Evolutionary conservation across 2,113 vertebrate species (phyloP).

Genomic region (Ifrita kowaldi): DNA sequence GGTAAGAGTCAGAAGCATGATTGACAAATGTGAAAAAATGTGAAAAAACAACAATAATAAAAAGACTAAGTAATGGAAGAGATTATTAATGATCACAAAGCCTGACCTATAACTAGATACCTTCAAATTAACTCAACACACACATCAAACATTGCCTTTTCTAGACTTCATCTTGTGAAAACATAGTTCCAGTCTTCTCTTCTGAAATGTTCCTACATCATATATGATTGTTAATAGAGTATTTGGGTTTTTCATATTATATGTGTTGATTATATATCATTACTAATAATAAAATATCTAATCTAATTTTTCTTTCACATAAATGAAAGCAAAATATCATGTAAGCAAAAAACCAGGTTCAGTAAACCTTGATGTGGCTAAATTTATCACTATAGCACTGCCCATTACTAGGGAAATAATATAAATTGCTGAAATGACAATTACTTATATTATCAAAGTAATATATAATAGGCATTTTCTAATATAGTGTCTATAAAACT

Average conservation of each 20-base stretch:
- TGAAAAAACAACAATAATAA: not conserved
- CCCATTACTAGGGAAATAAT: not conserved
- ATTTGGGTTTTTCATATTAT: not conserved
- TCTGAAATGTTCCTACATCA: not conserved
- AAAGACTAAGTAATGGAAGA: not conserved
- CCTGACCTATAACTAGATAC: not conserved
- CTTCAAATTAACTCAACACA: not conserved
- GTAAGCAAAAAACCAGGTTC: not conserved
- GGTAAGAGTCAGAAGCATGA: not conserved
- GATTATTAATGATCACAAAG: not conserved
- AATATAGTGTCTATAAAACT: not conserved
- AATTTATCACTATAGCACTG: not conserved
- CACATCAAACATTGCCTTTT: not conserved
- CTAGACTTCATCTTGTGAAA: not conserved
- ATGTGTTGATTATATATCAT: not conserved
- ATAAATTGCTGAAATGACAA: not conserved
- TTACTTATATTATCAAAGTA: not conserved
- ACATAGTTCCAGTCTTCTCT: not conserved
- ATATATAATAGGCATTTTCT: not conserved
- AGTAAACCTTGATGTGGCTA: not conserved
- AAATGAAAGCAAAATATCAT: fast-evolving
- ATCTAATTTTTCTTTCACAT: not conserved
- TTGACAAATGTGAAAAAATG: not conserved
- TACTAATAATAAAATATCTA: not conserved
- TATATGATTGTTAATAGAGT: not conserved